Evolutionary conservation across 2,113 vertebrate species (phyloP).

Genomic region (Anguilla japonica): DNA sequence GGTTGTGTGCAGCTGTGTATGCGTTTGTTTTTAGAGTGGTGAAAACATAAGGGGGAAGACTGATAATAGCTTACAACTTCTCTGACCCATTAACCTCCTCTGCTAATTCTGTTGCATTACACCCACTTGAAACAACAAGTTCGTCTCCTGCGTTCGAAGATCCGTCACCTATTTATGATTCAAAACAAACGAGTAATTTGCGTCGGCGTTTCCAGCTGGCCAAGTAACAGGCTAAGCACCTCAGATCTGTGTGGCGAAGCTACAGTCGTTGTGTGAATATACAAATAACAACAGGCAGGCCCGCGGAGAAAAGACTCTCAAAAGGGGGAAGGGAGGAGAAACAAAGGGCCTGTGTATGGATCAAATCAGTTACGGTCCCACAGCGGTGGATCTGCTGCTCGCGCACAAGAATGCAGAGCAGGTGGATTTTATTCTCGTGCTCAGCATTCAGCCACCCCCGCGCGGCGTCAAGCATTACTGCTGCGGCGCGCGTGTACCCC

Average conservation of each 20-base stretch:
- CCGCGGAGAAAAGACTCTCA: neutral
- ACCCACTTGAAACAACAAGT: neutral
- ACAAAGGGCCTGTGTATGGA: neutral
- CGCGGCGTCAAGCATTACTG: neutral
- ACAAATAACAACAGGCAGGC: neutral
- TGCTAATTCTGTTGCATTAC: neutral
- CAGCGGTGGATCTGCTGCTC: neutral
- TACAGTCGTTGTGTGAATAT: constrained; percentile 12
- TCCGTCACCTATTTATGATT: neutral
- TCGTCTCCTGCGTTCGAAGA: neutral
- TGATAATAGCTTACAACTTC: neutral
- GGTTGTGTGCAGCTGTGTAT: too few species aligned
- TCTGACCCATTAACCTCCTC: neutral
- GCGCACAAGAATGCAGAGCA: constrained; percentile 10
- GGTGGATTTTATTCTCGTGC: constrained; percentile 15
- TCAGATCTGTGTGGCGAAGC: neutral
- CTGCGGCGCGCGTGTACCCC: neutral
- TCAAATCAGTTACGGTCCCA: constrained; percentile 4
- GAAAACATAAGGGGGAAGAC: neutral
- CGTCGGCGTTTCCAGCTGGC: neutral
- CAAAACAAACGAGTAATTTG: neutral
- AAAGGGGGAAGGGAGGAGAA: neutral
- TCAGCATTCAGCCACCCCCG: constrained; percentile 1
- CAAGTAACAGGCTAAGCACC: neutral
- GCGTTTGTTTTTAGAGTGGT: neutral